Conservation (phyloP, 2,113 vertebrate genomes). For the Rhipidura dahli region DNA sequence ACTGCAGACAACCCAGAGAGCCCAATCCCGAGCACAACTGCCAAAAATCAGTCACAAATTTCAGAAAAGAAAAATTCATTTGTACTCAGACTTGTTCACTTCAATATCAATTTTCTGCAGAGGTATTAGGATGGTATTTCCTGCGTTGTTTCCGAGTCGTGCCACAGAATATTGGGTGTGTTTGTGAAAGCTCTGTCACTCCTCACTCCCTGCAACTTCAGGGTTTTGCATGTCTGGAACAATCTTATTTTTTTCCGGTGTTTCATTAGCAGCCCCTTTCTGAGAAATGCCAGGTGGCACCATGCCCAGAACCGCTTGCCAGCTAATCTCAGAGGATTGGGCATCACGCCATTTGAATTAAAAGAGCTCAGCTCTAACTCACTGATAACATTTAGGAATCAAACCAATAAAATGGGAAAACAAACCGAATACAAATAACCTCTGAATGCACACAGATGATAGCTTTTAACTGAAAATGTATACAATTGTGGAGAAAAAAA, state of each 20-base stretch:
- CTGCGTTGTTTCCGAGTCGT: background rate
- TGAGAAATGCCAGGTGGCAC: constrained; percentile 57
- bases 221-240: constrained; percentile 53
- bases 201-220: constrained; percentile 31
- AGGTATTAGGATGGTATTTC: constrained; percentile 45
- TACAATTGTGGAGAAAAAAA: background rate
- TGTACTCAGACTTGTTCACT: background rate
- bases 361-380: constrained; percentile 31
- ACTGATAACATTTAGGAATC: constrained; percentile 57
- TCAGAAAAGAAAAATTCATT: background rate
- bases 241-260: constrained; percentile 56
- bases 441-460: background rate
- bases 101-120: background rate
- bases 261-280: constrained; percentile 57
- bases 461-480: background rate
- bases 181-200: constrained; percentile 51
- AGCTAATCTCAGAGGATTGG: constrained; percentile 57
- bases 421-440: background rate
- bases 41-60: background rate
- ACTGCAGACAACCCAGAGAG: background rate
- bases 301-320: constrained; percentile 45
- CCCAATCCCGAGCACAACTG: background rate
- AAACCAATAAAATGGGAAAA: constrained; percentile 29
- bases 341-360: constrained; percentile 55
- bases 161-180: constrained; percentile 46